phyloP scores from a whole-genome alignment of 1,140 invertebrate genomes.

The Rhopalosiphum maidis region DNA sequence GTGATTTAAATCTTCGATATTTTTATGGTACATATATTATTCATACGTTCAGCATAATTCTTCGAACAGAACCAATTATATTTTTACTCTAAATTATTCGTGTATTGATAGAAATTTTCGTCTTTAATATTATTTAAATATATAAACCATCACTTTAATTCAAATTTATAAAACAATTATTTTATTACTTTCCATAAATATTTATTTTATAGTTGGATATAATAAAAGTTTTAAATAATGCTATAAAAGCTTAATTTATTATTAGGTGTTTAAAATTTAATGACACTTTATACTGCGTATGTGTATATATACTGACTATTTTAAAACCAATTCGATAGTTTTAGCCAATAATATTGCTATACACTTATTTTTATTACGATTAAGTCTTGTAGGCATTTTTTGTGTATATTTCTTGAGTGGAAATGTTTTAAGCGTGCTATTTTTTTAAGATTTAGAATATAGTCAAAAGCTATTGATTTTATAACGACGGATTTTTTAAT shows the following conservation, averaged over 20 bases:
- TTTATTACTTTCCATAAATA: neutral
- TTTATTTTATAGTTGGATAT: neutral
- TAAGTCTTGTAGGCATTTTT: neutral
- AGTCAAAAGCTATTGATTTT: neutral
- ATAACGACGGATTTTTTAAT: neutral
- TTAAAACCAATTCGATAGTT: neutral
- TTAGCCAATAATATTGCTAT: neutral
- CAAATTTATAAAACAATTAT: neutral
- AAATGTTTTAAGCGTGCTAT: neutral
- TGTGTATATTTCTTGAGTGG: neutral
- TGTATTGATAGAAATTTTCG: neutral
- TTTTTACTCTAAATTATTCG: neutral
- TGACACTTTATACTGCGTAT: neutral
- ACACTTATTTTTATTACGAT: neutral
- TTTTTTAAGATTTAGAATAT: neutral
- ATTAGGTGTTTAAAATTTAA: neutral
- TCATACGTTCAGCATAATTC: too few relatives aligned
- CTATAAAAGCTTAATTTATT: neutral
- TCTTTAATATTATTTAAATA: neutral
- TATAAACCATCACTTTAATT: neutral
- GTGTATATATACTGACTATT: neutral
- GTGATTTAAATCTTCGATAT: too few relatives aligned
- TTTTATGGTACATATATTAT: too few relatives aligned
- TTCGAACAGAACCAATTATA: neutral
- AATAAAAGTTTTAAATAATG: neutral